A percentile compares a stretch with the other conserved stretches of the same genome.
phyloP scores from a whole-genome alignment of 2,797 vertebrate species.

The Parambassis ranga region DNA sequence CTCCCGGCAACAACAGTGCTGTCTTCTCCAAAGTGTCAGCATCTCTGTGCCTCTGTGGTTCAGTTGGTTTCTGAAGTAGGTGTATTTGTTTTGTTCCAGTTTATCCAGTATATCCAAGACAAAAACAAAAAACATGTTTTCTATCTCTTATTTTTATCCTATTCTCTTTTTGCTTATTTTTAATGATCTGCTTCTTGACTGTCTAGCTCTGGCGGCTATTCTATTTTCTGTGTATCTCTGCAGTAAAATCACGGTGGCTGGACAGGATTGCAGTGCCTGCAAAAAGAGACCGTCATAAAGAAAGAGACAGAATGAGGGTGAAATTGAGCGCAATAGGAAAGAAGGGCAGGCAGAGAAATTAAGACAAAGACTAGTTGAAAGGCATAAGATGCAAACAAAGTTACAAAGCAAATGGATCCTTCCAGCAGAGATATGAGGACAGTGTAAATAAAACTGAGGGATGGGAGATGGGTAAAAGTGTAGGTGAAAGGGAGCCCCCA shows the following conservation, averaged over 20 bases:
- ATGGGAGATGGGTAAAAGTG: constrained; percentile 24
- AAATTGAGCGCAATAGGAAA: constrained; percentile 46
- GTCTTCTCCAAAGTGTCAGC: constrained; percentile 34
- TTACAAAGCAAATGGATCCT: constrained; percentile 10
- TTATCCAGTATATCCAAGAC: neutral
- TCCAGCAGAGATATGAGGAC: constrained; percentile 3
- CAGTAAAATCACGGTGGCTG: constrained; percentile 38
- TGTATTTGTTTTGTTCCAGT: neutral
- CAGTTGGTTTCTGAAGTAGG: neutral
- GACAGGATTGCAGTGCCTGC: constrained; percentile 43
- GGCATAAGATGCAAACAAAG: constrained; percentile 37
- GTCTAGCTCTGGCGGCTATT: constrained; percentile 21
- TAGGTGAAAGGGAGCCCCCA: constrained; percentile 59
- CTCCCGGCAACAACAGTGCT: constrained; percentile 48
- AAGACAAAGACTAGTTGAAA: neutral
- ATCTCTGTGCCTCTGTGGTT: constrained; percentile 15
- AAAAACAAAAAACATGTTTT: neutral
- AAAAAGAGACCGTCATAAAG: constrained; percentile 36
- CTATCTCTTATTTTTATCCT: neutral
- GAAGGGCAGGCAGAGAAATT: neutral
- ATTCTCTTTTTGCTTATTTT: neutral
- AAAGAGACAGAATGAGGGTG: constrained; percentile 58
- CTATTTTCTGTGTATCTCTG: constrained; percentile 24
- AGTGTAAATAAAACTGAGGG: neutral
- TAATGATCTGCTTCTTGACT: neutral